Base-by-base conservation (phyloP, 2,888 invertebrate genomes). In the Epinotia ramella region DNA sequence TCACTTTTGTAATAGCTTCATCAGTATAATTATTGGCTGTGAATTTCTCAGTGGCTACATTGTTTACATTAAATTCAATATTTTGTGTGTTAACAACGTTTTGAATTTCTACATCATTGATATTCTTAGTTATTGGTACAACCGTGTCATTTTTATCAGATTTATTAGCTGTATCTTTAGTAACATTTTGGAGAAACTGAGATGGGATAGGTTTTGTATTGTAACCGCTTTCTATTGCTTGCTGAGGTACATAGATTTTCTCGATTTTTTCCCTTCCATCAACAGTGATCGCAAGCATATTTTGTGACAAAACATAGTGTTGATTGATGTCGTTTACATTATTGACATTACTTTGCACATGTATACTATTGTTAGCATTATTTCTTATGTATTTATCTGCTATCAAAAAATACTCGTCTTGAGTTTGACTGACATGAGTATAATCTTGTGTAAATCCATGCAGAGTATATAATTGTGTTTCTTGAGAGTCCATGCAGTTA, bases 391-490 rank as follows among this genome's bases (percentile, higher is more conserved):
- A 84, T 72, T 84, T 84, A 7, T 83, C 79, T 2, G 84, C 78
- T 53, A 88, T 78, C 0, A 73, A 7, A 4, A 88, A 75, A 3
- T 83, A 78, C 33, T 76, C 74, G 2, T 60, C 71, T 77, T 90
- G 90, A 46, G 88, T 90, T 78, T 85, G 83, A 76, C 90, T 90
- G 0, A 84, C 83, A 69, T 90, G 87, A 0, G 85, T 84, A 20
- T 79, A 79, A 28, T 81, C 79, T 77, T 87, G 81, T 0, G 84
- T 84, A 28, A 80, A 81, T 3, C 80, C 83, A 67, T 81, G 79
- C 4, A 86, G 67, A 18, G 82, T 80, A 33, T 86, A 84, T 0
- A 81, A 18, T 49, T 81, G 13, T 0, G 85, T 84, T 75, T 80
- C 78, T 79, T 87, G 84, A 11, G 84, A 79, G 73, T 87, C 84